A percentile compares a stretch with the other conserved stretches of the same genome.
phyloP scores from a whole-genome alignment of 2,888 invertebrate genomes.

The Hirudinaria manillensis region DNA sequence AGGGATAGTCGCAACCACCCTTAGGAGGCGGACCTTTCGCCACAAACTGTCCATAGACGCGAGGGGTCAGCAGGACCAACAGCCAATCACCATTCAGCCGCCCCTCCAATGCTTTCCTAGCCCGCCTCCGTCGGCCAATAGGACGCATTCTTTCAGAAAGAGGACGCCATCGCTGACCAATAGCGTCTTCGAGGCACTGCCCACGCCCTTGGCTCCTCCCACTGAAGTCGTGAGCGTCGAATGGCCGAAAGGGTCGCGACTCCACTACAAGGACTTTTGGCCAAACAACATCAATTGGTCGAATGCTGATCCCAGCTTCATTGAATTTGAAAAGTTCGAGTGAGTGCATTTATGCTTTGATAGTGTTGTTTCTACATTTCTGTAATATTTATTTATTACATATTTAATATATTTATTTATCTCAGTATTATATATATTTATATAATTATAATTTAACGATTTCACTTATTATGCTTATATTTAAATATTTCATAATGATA shows the following conservation, averaged over 20 bases:
- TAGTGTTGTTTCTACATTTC: too few species aligned
- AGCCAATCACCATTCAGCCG: conserved; percentile 32
- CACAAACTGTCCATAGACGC: conserved; percentile 39
- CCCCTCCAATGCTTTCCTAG: background rate
- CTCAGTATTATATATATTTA: too few species aligned
- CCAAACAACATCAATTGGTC: conserved; percentile 35
- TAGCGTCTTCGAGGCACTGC: conserved; percentile 20
- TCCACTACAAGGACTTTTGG: conserved; percentile 40
- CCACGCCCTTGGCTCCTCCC: conserved; percentile 30
- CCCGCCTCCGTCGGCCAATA: conserved; percentile 31
- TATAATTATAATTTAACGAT: conserved; percentile 16
- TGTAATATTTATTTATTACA: too few species aligned
- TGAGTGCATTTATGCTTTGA: background rate
- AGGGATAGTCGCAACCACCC: conserved; percentile 41
- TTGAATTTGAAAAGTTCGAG: conserved; percentile 39
- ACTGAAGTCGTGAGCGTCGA: conserved; percentile 13
- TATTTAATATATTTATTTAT: too few species aligned
- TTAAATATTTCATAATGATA: background rate
- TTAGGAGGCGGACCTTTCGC: conserved; percentile 40
- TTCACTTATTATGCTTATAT: too few species aligned
- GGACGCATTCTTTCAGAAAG: conserved; percentile 37
- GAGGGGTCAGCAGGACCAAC: conserved; percentile 35
- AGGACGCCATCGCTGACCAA: conserved; percentile 33
- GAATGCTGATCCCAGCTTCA: conserved; percentile 37
- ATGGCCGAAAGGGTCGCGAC: conserved; percentile 28